These are phyloP conservation scores for Harlomillsia oculata DNA, from an alignment of 1,140 invertebrate genomes.

Conservation along the genomic window DNA sequence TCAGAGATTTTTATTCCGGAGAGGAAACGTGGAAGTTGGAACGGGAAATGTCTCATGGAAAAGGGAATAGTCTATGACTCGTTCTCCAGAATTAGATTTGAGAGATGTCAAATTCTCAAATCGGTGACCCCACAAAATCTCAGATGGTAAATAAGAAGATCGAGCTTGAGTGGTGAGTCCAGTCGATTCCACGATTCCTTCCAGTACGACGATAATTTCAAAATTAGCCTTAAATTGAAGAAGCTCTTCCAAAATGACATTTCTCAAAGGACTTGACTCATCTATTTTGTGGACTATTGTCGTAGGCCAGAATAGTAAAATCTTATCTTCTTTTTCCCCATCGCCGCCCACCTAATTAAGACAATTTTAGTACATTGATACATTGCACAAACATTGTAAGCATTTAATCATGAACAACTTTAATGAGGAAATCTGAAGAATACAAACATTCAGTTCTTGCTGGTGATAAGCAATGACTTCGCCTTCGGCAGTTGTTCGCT, in stretches of 20 bases:
- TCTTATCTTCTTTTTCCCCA: slow-evolving; percentile 59
- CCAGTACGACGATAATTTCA: slow-evolving; percentile 84
- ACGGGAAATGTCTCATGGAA: slow-evolving; percentile 86
- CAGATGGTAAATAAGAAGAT: slow-evolving; percentile 79
- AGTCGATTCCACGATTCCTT: slow-evolving; percentile 76
- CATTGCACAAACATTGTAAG: not conserved
- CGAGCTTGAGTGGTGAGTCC: slow-evolving; percentile 73
- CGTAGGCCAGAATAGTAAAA: slow-evolving; percentile 62
- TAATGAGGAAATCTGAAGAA: not conserved
- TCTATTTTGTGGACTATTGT: slow-evolving; percentile 54
- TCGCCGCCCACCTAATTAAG: slow-evolving; percentile 53
- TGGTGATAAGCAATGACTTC: slow-evolving; percentile 72
- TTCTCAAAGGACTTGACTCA: slow-evolving; percentile 47
- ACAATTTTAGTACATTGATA: not conserved
- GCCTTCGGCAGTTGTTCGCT: slow-evolving; percentile 66
- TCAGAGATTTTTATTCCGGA: too few relatives aligned
- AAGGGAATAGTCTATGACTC: slow-evolving; percentile 78
- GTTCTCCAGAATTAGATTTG: slow-evolving; percentile 73
- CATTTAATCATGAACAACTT: not conserved
- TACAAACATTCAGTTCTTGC: slow-evolving; percentile 41
- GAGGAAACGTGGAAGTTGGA: too few relatives aligned
- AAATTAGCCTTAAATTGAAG: slow-evolving; percentile 55
- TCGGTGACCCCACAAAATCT: slow-evolving; percentile 85
- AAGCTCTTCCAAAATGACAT: slow-evolving; percentile 47
- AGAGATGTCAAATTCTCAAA: slow-evolving; percentile 76